Percentiles rank a stretch among this genome's conserved stretches.
Evolutionary conservation across 2,113 vertebrate species (phyloP).

Genomic region (Tiliqua scincoides): DNA sequence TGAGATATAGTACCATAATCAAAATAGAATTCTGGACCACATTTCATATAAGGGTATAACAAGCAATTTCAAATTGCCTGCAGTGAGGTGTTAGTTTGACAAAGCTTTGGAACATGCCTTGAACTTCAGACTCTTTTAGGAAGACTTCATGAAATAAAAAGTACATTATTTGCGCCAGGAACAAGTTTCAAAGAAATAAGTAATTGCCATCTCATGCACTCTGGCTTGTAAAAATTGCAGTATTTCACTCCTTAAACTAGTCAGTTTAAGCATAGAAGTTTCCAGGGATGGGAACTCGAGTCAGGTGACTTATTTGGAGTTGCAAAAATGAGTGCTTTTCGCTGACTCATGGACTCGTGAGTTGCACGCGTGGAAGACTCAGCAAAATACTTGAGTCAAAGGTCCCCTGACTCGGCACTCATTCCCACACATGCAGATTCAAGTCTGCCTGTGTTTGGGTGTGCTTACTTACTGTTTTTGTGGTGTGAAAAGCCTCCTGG

Average conservation of each 20-base stretch:
- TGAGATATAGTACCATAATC: neutral
- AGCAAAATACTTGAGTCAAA: too few relatives aligned
- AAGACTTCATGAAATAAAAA: neutral
- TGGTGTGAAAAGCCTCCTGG: too few relatives aligned
- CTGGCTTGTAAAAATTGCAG: neutral
- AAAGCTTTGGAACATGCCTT: neutral
- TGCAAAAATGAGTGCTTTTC: too few relatives aligned
- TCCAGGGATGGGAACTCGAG: too few relatives aligned
- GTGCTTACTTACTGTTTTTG: too few relatives aligned
- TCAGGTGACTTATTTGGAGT: too few relatives aligned
- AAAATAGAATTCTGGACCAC: conserved; percentile 6
- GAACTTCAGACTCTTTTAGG: neutral
- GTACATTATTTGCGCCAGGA: neutral
- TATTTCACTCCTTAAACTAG: neutral
- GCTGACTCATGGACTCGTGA: too few relatives aligned
- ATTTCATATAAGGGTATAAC: conserved; percentile 2
- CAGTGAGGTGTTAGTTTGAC: neutral
- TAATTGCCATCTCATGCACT: neutral
- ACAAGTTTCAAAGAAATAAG: neutral
- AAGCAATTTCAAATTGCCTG: neutral
- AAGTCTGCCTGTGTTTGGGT: too few relatives aligned
- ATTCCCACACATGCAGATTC: too few relatives aligned
- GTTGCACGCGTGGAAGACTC: too few relatives aligned
- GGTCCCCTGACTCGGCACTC: too few relatives aligned
- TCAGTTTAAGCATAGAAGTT: neutral